phyloP scores from a whole-genome alignment of 2,113 vertebrate genomes.

The Ceuthmochares aereus region DNA sequence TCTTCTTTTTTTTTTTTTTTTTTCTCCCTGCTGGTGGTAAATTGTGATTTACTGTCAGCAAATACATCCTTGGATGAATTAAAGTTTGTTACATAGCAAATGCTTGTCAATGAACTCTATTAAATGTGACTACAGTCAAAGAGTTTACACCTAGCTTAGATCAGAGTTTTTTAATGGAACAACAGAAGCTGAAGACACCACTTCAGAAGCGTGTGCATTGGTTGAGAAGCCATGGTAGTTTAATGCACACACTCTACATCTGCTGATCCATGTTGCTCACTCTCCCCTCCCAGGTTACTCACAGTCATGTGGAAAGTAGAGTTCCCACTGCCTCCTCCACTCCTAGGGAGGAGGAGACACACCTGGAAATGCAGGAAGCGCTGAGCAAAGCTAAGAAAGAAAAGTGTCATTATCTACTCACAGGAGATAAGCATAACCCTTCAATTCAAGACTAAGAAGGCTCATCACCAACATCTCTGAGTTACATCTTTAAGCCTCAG shows the following conservation, averaged over 20 bases:
- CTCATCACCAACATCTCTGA: not conserved
- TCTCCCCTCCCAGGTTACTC: fast-evolving
- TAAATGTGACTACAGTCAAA: not conserved
- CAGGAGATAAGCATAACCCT: not conserved
- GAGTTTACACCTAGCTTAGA: not conserved
- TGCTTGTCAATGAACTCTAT: not conserved
- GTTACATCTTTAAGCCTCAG: not conserved
- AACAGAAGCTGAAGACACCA: not conserved
- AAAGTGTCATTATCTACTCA: not conserved
- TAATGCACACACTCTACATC: fast-evolving
- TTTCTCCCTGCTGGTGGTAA: fast-evolving
- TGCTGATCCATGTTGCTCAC: not conserved
- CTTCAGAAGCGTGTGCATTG: not conserved
- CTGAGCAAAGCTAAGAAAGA: not conserved
- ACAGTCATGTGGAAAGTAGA: not conserved
- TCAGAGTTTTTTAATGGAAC: not conserved
- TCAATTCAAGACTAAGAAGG: not conserved
- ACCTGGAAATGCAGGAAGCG: not conserved
- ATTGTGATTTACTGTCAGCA: not conserved
- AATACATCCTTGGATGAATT: not conserved
- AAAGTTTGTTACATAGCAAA: not conserved
- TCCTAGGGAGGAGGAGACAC: not conserved
- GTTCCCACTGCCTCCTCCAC: fast-evolving
- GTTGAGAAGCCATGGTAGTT: not conserved
- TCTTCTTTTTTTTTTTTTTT: not conserved